A percentile compares a stretch with the other conserved stretches of the same genome.
phyloP scores from a whole-genome alignment of 2,797 vertebrate genomes.

The Chelidonichthys spinosus region DNA sequence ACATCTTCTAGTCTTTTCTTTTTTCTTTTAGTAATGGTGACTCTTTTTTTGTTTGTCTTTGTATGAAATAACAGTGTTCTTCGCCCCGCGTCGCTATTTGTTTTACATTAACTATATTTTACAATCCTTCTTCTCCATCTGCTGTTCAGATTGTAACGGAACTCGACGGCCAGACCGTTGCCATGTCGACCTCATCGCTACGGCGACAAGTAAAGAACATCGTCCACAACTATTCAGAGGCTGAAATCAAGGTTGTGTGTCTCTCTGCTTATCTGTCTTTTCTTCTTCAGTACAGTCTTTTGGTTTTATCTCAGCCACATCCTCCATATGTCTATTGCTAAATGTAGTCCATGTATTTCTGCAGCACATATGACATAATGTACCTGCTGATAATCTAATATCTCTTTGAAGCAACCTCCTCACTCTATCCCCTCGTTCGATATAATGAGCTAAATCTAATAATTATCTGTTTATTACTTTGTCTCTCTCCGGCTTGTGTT shows the following conservation, averaged over 20 bases:
- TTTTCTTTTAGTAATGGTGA: not conserved
- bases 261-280: conserved; percentile 21
- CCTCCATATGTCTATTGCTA: not conserved
- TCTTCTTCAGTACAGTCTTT: not conserved
- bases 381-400: conserved; percentile 42
- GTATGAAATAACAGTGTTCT: not conserved
- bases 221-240: conserved; percentile 96
- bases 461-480: conserved; percentile 41
- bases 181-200: conserved; percentile 95
- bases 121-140: conserved; percentile 45
- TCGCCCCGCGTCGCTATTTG: conserved; percentile 8
- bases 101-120: conserved; percentile 57
- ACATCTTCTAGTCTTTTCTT: not conserved
- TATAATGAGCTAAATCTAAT: conserved; percentile 32
- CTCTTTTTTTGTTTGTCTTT: not conserved
- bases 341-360: conserved; percentile 26
- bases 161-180: conserved; percentile 83
- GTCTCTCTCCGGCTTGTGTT: conserved; percentile 13
- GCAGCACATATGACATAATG: conserved; percentile 15
- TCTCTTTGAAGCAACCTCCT: conserved; percentile 20
- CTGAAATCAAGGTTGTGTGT: conserved; percentile 92
- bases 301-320: conserved; percentile 3
- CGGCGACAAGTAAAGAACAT: conserved; percentile 97
- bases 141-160: conserved; percentile 76
- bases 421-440: conserved; percentile 18